Evolutionary conservation across 2,113 vertebrate genomes (phyloP), one percentile per base, ranked within the genome.

Genomic region (Gopherus flavomarginatus): DNA sequence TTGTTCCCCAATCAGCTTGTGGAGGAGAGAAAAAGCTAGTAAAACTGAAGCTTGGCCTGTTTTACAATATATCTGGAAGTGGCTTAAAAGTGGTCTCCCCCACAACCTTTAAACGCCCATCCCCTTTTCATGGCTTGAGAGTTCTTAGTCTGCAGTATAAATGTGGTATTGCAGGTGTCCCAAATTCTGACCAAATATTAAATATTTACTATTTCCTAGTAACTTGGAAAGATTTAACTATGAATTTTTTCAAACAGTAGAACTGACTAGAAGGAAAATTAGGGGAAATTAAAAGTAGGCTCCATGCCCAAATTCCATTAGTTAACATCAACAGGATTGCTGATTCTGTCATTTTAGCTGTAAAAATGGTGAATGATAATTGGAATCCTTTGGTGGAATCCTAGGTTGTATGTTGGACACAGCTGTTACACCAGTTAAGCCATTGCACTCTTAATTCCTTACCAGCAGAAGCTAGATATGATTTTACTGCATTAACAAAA

Each of bases 331-430:
- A 35, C n/a, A 59, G 78, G 47, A 79, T 85, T 50, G 47, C n/a
- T 88, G 80, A 35, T 29, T 56, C 4, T 88, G 8, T 87, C 49
- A 3, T 88, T 91, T 93, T 75, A 50, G 50, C 85, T 24, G 90
- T 90, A 90, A 81, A 3, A 85, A 42, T 77, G 42, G 7, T 50
- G 22, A 79, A 31, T 77, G 90, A 78, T 85, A 84, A 81, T 92
- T 88, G 31, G 86, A 17, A 47, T 72, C 17, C 65, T 85, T 62
- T 65, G 78, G 81, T 92, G 69, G 53, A 22, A n/a, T 77, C 38
- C 35, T 90, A 59, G 93, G 59, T n/a, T 62, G 11, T 69, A 86
- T 44, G 56, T 92, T 93, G 94, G 49, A 83, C 90, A 52, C 80
- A 88, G 53, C 47, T 65, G 19, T 84, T 92, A 89, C 75, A 83